Base-by-base conservation (phyloP, 2,113 vertebrate species). In the Zosterops lateralis region DNA sequence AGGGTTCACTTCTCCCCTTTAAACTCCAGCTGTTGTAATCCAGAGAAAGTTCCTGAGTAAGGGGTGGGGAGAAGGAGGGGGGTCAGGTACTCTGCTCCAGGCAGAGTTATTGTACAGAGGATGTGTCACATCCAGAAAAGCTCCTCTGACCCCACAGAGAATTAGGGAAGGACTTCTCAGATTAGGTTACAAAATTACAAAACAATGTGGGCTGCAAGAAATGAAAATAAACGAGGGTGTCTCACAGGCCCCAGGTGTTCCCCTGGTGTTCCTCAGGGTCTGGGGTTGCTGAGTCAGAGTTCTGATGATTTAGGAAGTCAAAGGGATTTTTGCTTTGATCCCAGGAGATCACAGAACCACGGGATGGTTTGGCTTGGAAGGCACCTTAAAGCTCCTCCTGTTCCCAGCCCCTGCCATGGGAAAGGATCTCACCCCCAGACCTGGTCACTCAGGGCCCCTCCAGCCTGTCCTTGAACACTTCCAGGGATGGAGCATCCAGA, bases 371-470 rank as follows among this genome's bases (percentile, higher is more conserved):
- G 84, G 65, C n/a, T 62, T 29, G 73, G 56, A 54, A 54, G 56
- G 28, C 18, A 47, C n/a, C 10, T 40, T 1, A 25, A n/a, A 54
- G 47, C 25, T n/a, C 32, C 8, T 5, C 47, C 29, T 2, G 0
- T 29, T 38, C 47, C 65, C n/a, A 14, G 3, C 6, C 34, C 54
- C n/a, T 68, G 64, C 54, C 32, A 2, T 24, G 54, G 64, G 54
- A 12, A 38, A 31, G 38, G 62, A 36, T 22, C 32, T 9, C 36
- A 14, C 44, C 20, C 38, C 17, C 38, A 21, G 32, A 15, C 7
- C 47, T 51, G 84, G 18, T 9, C 45, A 11, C 36, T 31, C 62
- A 36, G 26, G 32, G 36, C 25, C 83, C 14, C 53, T 1, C 36
- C 36, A 51, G 18, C 32, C 73, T 53, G 64, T 14, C 64, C 73